Evolutionary conservation across 2,888 invertebrate species (phyloP), one percentile per base, ranked within the genome.

Genomic region (Drosophila melanosoma): DNA sequence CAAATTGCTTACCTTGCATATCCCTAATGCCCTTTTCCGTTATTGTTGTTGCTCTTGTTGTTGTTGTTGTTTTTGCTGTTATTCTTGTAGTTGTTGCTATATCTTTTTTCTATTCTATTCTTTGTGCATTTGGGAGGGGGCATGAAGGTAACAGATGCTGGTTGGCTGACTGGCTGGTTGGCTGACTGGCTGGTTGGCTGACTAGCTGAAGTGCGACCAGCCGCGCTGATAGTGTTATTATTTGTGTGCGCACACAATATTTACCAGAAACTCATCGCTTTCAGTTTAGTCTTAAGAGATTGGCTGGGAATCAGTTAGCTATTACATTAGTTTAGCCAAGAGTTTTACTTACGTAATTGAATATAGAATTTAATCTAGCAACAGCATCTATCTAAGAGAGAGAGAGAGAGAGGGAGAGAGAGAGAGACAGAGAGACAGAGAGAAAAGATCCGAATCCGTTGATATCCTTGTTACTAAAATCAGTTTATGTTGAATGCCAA

Each of bases 1-100:
- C 85, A 86, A 86, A 86, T 86, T 86, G 89, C 83, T 90, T 86
- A 76, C 63, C 89, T 89, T 90, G 85, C 90, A 86, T 90, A 88
- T 86, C 76, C 69, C 71, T 78, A 69, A 74, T 81, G 79, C 54
- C 45, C 56, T 52, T 77, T 79, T 65, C 40, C 33, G 33, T 23
- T 42, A 38, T 23, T 42, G 15, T 52, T 36, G n/a, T 49, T 54
- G 51, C 33, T 42, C 8, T 26, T 58, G 3, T 23, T 7, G 12
- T 33, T 12, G 33, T 23, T 42, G 17, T 52, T 36, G n/a, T 38
- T 6, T 29, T 26, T 58, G 3, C 20, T 7, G 15, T 35, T 35
- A 20, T 20, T 42, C 15, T 52, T 36, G n/a, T 38, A 51, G 45
- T 35, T 48, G 17, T n/a, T 48, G 12, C 45, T 23, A 23, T 45